These are phyloP conservation scores for Phortica magna DNA, from an alignment of 2,888 invertebrate genomes.

Conservation along the genomic window DNA sequence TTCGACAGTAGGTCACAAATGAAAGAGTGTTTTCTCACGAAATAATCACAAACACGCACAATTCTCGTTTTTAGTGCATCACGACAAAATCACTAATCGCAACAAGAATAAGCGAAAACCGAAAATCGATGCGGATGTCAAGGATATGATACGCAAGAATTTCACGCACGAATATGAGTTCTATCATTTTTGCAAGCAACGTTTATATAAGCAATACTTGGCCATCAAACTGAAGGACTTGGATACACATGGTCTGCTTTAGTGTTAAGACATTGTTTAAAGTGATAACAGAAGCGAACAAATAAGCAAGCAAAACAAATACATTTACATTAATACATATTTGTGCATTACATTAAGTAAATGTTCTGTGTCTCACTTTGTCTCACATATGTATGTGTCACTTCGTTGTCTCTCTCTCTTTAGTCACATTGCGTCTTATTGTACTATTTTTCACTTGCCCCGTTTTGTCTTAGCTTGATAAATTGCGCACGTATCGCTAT, in stretches of 20 bases:
- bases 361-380: constrained; percentile 86
- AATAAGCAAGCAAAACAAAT: background rate
- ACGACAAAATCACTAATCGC: constrained; percentile 76
- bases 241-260: constrained; percentile 53
- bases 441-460: too few species aligned
- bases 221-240: constrained; percentile 77
- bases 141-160: constrained; percentile 86
- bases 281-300: background rate
- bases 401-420: too few species aligned
- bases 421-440: too few species aligned
- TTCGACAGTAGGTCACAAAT: constrained; percentile 60
- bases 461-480: too few species aligned
- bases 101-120: constrained; percentile 92
- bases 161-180: constrained; percentile 93
- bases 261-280: constrained; percentile 35
- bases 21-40: background rate
- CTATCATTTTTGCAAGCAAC: constrained; percentile 91
- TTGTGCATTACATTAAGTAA: constrained; percentile 88
- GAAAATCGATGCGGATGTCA: constrained; percentile 64
- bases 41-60: background rate
- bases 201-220: constrained; percentile 87
- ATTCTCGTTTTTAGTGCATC: constrained; percentile 53
- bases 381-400: too few species aligned
- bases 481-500: constrained; percentile 67
- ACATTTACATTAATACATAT: background rate